Conservation (phyloP, 2,888 invertebrate species). For the Nomada lathburiana region DNA sequence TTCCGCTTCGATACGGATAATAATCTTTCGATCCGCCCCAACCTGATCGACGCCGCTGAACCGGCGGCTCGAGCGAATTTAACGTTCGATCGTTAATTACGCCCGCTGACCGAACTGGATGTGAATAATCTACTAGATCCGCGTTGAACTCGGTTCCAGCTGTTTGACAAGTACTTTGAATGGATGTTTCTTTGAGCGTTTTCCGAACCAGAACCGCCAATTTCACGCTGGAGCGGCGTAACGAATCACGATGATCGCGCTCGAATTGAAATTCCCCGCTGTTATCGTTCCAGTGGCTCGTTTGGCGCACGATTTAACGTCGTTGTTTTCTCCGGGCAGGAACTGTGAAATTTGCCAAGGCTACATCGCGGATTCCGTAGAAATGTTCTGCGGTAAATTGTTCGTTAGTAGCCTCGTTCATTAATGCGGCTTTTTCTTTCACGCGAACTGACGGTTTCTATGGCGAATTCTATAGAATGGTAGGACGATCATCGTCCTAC, state of each 20-base stretch:
- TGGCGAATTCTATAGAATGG: slow-evolving; percentile 27
- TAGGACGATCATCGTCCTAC: background rate
- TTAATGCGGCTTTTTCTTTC: slow-evolving; percentile 37
- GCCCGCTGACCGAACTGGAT: slow-evolving; percentile 43
- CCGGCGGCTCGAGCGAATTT: slow-evolving; percentile 21
- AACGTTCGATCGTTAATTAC: slow-evolving; percentile 68
- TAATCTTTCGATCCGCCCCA: slow-evolving; percentile 57
- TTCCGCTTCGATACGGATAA: slow-evolving; percentile 30
- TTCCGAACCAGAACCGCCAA: background rate
- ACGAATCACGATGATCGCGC: slow-evolving; percentile 22
- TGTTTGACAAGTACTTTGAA: slow-evolving; percentile 3
- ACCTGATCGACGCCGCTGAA: slow-evolving; percentile 44
- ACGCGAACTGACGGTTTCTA: background rate
- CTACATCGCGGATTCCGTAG: background rate
- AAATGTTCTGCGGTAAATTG: background rate
- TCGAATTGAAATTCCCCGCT: slow-evolving; percentile 17
- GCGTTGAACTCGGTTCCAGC: background rate
- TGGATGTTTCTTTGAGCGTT: background rate
- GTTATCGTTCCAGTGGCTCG: slow-evolving; percentile 27
- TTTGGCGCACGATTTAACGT: slow-evolving; percentile 10
- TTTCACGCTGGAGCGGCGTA: slow-evolving; percentile 8
- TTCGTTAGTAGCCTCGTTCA: background rate
- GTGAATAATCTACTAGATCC: slow-evolving; percentile 28
- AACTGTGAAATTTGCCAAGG: slow-evolving; percentile 9
- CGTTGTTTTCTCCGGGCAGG: background rate